Evolutionary conservation across 2,888 invertebrate species (phyloP).

Genomic region (Eristalinus aeneus): DNA sequence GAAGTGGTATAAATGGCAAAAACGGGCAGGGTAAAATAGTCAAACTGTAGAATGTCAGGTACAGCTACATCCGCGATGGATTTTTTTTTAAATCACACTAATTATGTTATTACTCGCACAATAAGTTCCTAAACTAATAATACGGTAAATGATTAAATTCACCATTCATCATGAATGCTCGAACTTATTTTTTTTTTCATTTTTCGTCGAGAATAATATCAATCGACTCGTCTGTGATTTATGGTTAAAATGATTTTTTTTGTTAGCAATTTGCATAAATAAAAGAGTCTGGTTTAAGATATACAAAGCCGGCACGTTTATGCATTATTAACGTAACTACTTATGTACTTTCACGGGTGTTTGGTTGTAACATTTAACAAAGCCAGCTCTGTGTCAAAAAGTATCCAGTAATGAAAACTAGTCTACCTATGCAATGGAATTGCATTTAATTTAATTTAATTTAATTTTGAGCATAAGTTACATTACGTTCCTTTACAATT

Average conservation of each 20-base stretch:
- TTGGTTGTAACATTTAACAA: background rate
- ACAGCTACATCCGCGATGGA: background rate
- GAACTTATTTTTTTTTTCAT: background rate
- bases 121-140: background rate
- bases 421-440: no score
- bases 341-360: background rate
- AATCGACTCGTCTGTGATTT: background rate
- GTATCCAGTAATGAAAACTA: no score
- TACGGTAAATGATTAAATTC: background rate
- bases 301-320: background rate
- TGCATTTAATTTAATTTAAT: no score
- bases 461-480: no score
- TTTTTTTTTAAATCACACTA: background rate
- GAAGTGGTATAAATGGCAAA: constrained; percentile 2
- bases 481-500: no score
- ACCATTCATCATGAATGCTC: background rate
- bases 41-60: background rate
- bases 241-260: background rate
- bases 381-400: background rate
- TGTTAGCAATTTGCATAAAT: background rate
- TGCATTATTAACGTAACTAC: background rate
- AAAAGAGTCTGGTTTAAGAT: background rate
- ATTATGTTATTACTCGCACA: background rate
- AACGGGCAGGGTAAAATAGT: background rate
- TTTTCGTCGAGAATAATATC: background rate